Base-by-base conservation (phyloP, 2,113 vertebrate genomes). In the Cygnus buccinator region DNA sequence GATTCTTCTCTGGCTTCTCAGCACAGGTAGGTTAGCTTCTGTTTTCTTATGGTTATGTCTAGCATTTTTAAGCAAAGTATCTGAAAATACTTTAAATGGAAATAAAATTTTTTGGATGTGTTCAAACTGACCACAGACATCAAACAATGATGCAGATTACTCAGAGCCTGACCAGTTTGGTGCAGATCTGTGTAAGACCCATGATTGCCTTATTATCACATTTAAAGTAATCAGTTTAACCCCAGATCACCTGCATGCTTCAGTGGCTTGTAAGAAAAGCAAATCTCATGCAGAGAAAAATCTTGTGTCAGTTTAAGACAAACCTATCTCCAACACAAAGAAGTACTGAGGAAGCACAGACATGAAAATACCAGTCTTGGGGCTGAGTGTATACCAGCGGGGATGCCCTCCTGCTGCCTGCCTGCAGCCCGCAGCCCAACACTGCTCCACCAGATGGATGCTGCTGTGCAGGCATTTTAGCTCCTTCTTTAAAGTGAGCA, bases 1-100 rank as follows among this genome's bases (percentile, higher is more conserved):
- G 98, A 63, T 99, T 99, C 98, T 99, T 98, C 98, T 99, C 98
- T 0, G 99, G 99, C 43, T 99, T 99, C 96, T 99, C 99, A 8
- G 99, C 99, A 33, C 99, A 99, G 99, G 99, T 99, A 93, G 74
- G 97, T 80, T 2, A 16, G 70, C 19, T 70, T 63, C 0, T 13
- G 35, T 57, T 84, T 75, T 28, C 7, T 75, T 13, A 52, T 39
- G 10, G 26, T 7, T 1, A 2, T 3, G 17, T 17, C 26, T 26
- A 68, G 44, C 31, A 10, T 65, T 85, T 87, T 37, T 44, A 76
- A 87, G 18, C 4, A 25, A 63, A 72, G 13, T 33, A 29, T 21
- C 16, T n/a, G 54, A 29, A 70, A 89, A 44, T 1, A 31, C 65
- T 91, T 79, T 50, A 22, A 14, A 87, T 76, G 6, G 5, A 91